Base-by-base conservation (phyloP, 1,140 invertebrate genomes). In the Littorina saxatilis region DNA sequence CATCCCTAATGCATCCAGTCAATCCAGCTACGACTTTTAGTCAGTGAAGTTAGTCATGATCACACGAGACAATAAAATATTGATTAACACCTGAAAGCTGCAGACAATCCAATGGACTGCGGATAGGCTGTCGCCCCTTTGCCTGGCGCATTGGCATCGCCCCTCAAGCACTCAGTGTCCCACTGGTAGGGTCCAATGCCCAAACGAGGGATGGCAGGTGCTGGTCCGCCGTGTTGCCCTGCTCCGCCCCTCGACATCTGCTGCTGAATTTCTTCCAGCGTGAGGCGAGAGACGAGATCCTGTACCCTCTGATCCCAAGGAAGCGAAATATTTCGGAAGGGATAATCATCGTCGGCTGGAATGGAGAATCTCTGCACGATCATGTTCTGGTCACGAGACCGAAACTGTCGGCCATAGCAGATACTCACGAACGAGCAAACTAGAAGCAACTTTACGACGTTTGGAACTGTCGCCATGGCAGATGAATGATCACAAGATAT, bases 181-280 rank as follows among this genome's bases (percentile, higher is more conserved):
- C 88, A 90, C 52, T 83, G 80, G 80, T 89, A 90, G 0, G 88
- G 87, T 17, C 78, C 76, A n/a, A 90, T 88, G 23, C 87, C 88
- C 17, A 88, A 78, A 4, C 90, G 83, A 0, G 83, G 79, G n/a
- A 92, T 91, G 27, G 86, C 82, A 23, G 91, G 91, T 13, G 91
- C 89, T 39, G 91, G 91, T 5, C 88, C 88, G 2, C 84, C 88
- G 23, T 82, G 86, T 40, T n/a, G 61, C 52, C 88, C 90, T 13
- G 86, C 87, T 13, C 91, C 91, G 13, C 91, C 91, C 3, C 85
- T 78, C 1, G 87, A 81, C 82, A 92, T 85, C 86, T 92, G 91
- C 2, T 83, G 27, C 78, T 89, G 83, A 9, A 91, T 87, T 81
- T 92, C 91, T 20, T 87, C 76, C 13, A 90, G 37, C 0, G 88